Percentiles rank a stretch among this genome's conserved stretches.
phyloP scores from a whole-genome alignment of 1,140 invertebrate genomes.

The Rhagoletis zephyria region DNA sequence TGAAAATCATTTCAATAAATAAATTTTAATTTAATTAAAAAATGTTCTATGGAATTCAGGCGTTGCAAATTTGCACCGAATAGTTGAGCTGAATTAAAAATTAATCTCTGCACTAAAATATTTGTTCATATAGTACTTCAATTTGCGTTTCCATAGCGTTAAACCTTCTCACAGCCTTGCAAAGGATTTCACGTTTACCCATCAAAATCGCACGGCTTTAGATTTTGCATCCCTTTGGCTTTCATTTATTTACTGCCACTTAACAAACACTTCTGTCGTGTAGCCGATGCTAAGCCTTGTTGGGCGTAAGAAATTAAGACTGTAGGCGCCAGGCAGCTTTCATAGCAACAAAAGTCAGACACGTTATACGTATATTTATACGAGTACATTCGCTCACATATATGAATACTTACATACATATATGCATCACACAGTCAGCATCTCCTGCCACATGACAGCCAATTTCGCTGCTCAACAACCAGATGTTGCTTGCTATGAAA shows the following conservation, averaged over 20 bases:
- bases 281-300: neutral
- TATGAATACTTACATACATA: neutral
- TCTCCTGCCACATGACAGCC: neutral
- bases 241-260: constrained; percentile 4
- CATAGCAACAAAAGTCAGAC: neutral
- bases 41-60: too few relatives aligned
- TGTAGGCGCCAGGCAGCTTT: neutral
- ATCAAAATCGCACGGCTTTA: neutral
- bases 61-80: too few relatives aligned
- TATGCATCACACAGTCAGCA: neutral
- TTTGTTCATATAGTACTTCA: neutral
- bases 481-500: neutral
- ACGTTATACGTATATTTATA: neutral
- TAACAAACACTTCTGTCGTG: neutral
- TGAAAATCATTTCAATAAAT: too few relatives aligned
- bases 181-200: neutral
- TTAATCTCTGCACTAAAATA: too few relatives aligned
- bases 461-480: neutral
- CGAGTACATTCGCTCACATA: neutral
- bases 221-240: neutral
- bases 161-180: too few relatives aligned
- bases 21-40: too few relatives aligned
- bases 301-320: neutral
- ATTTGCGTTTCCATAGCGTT: neutral
- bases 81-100: too few relatives aligned